These are phyloP conservation scores for Enteromius fasciolatus DNA, from an alignment of 2,797 vertebrate genomes.

Conservation along the genomic window DNA sequence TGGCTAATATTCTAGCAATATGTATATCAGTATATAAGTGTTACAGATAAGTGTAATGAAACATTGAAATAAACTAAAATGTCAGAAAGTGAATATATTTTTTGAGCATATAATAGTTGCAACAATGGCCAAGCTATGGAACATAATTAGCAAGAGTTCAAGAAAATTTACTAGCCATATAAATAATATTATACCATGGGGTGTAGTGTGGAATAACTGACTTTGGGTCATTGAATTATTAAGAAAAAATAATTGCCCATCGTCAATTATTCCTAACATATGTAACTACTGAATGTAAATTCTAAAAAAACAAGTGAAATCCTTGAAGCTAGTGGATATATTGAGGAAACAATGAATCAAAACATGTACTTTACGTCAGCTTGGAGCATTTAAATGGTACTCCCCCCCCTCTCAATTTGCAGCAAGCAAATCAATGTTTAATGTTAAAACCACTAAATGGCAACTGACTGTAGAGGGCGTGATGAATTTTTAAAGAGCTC, in stretches of 20 bases:
- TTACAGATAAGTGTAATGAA: background rate
- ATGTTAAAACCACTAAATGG: slow-evolving; percentile 75
- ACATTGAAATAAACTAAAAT: background rate
- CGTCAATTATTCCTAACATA: no score
- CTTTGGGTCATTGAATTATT: no score
- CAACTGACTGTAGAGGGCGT: slow-evolving; percentile 74
- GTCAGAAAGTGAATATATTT: background rate
- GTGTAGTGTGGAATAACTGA: no score
- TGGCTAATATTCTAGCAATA: no score
- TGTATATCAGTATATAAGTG: no score
- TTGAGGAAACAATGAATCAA: background rate
- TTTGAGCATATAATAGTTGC: background rate
- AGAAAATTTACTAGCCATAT: background rate
- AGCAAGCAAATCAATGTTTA: slow-evolving; percentile 81
- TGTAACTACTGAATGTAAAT: background rate
- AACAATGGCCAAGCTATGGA: background rate
- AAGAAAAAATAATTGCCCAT: no score
- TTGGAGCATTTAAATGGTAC: slow-evolving; percentile 18
- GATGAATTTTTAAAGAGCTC: slow-evolving; percentile 85
- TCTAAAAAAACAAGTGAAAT: background rate
- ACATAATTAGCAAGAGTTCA: background rate
- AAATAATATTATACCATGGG: no score
- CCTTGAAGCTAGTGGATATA: background rate
- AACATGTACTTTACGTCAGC: background rate
- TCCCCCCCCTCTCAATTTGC: slow-evolving; percentile 19